phyloP scores from a whole-genome alignment of 1,140 invertebrate species.

The Caenorhabditis latens region DNA sequence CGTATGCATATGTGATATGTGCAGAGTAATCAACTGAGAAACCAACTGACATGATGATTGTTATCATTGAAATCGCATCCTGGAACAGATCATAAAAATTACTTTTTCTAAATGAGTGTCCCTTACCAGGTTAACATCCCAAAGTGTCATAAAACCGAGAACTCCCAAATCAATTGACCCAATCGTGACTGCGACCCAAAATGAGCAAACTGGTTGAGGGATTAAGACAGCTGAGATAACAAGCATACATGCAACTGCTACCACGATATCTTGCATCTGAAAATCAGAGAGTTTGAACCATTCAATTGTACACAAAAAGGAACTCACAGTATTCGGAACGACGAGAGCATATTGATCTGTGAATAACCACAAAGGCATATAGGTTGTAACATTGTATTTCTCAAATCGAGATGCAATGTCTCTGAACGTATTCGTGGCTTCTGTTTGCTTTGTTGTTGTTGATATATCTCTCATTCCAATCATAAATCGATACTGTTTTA shows the following conservation, averaged over 20 bases:
- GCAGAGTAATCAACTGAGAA: conserved; percentile 97
- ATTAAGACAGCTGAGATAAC: conserved; percentile 95
- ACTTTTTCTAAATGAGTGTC: neutral
- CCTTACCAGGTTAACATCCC: conserved; percentile 87
- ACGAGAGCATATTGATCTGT: conserved; percentile 83
- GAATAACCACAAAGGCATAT: conserved; percentile 94
- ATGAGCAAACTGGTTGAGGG: conserved; percentile 89
- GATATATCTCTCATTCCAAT: conserved; percentile 76
- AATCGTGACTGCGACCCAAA: conserved; percentile 95
- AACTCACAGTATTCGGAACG: conserved; percentile 80
- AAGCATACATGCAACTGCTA: conserved; percentile 94
- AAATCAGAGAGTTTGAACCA: neutral
- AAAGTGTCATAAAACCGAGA: conserved; percentile 94
- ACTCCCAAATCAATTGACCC: conserved; percentile 94
- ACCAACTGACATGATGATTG: conserved; percentile 97
- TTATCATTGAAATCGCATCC: conserved; percentile 98
- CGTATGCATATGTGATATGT: conserved; percentile 96
- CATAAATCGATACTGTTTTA: conserved; percentile 70
- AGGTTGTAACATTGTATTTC: conserved; percentile 89
- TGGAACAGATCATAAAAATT: neutral
- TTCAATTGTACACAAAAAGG: neutral
- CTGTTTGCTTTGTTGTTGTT: conserved; percentile 73
- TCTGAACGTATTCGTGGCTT: conserved; percentile 69
- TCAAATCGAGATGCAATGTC: conserved; percentile 83
- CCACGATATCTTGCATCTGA: conserved; percentile 87